Evolutionary conservation across 1,140 invertebrate genomes (phyloP).

Genomic region (Venturia canescens): DNA sequence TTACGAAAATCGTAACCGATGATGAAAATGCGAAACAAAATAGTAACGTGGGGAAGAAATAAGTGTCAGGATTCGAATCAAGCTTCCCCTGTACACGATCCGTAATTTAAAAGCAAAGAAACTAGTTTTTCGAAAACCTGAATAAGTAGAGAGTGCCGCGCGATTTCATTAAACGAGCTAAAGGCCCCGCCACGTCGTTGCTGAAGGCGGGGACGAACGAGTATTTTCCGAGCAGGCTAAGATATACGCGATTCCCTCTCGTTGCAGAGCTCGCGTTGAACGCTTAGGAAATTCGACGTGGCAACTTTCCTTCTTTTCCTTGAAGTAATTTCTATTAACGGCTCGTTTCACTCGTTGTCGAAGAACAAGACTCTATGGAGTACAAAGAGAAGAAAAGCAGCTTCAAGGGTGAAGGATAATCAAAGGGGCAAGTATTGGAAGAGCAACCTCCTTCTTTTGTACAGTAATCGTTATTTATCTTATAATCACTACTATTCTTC

Average conservation of each 20-base stretch:
- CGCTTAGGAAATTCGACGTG: slow-evolving; percentile 36
- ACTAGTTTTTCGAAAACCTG: too few species aligned
- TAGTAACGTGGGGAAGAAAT: too few species aligned
- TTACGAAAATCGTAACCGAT: too few species aligned
- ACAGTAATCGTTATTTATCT: background rate
- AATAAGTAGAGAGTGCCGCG: too few species aligned
- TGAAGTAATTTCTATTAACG: slow-evolving; percentile 37
- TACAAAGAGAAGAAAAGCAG: slow-evolving; percentile 22
- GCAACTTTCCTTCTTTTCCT: slow-evolving; percentile 7
- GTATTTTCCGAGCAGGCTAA: slow-evolving; percentile 21
- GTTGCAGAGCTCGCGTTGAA: background rate
- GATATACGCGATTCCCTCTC: background rate
- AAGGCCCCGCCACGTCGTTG: too few species aligned
- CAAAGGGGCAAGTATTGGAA: background rate
- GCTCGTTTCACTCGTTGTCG: slow-evolving; percentile 38
- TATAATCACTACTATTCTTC: too few species aligned
- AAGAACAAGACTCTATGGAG: background rate
- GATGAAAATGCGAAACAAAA: too few species aligned
- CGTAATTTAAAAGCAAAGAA: too few species aligned
- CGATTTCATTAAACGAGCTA: too few species aligned
- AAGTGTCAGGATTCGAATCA: too few species aligned
- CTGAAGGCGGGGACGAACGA: background rate
- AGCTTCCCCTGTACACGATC: too few species aligned
- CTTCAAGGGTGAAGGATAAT: background rate
- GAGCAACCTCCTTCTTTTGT: background rate